A percentile compares a stretch with the other conserved stretches of the same genome.
These are phyloP conservation scores for Pristionchus mayeri DNA, from an alignment of 2,888 invertebrate species.

Conservation along the genomic window DNA sequence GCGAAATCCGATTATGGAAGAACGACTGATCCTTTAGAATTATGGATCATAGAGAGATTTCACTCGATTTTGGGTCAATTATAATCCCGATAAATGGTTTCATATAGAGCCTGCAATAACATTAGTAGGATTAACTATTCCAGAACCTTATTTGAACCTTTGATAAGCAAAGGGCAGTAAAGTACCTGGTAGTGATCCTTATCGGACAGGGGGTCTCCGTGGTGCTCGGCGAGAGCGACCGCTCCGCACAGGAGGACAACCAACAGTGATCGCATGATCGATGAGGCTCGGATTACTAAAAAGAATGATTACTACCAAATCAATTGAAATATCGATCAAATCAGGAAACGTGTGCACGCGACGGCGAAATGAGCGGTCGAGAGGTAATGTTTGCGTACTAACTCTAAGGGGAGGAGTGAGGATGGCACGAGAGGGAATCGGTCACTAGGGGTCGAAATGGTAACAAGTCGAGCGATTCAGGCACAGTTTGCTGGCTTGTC, in stretches of 20 bases:
- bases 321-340: background rate
- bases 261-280: constrained; percentile 35
- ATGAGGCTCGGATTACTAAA: constrained; percentile 38
- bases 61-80: no score
- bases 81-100: no score
- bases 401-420: background rate
- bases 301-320: background rate
- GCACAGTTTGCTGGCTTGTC: no score
- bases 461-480: no score
- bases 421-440: background rate
- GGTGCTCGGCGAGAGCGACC: constrained; percentile 58
- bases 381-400: background rate
- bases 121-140: no score
- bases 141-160: no score
- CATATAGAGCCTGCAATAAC: no score
- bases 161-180: no score
- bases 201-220: constrained; percentile 67
- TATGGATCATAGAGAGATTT: background rate
- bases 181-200: constrained; percentile 65
- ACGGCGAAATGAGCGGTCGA: background rate
- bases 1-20: constrained; percentile 6
- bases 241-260: constrained; percentile 28
- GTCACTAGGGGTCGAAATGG: background rate
- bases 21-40: background rate
- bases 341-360: background rate